phyloP scores from a whole-genome alignment of 2,113 vertebrate species.

The Erythrolamprus reginae region DNA sequence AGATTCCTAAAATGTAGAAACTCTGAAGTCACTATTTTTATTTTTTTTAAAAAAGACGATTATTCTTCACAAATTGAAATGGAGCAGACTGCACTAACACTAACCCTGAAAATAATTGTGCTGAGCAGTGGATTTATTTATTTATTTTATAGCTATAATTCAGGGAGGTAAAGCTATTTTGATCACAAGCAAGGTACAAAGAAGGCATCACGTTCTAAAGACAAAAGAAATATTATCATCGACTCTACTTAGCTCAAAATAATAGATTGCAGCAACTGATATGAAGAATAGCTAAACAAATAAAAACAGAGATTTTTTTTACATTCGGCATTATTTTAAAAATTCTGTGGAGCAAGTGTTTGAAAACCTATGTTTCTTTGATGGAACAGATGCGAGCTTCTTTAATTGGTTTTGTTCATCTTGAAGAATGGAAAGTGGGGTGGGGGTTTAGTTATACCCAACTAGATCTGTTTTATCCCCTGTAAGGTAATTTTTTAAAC shows the following conservation, averaged over 20 bases:
- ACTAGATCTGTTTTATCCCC: not conserved
- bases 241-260: not conserved
- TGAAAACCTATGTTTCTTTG: not conserved
- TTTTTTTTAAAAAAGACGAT: not conserved
- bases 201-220: not conserved
- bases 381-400: not conserved
- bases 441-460: not conserved
- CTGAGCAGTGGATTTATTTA: not conserved
- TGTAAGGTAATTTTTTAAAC: not conserved
- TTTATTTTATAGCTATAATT: not conserved
- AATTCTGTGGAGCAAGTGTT: not conserved
- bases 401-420: not conserved
- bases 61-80: not conserved
- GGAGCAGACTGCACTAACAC: not conserved
- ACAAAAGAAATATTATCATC: not conserved
- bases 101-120: not conserved
- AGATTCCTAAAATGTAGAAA: not conserved
- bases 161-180: conserved; percentile 9
- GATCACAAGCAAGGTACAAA: not conserved
- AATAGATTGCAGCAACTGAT: not conserved
- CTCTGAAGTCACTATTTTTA: not conserved
- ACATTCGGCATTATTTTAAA: not conserved
- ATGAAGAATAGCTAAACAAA: not conserved
- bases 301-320: not conserved
- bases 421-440: not conserved